Percentiles rank a stretch among this genome's conserved stretches.
Conservation (phyloP, 2,113 vertebrate species). For the Corythornis cristatus region DNA sequence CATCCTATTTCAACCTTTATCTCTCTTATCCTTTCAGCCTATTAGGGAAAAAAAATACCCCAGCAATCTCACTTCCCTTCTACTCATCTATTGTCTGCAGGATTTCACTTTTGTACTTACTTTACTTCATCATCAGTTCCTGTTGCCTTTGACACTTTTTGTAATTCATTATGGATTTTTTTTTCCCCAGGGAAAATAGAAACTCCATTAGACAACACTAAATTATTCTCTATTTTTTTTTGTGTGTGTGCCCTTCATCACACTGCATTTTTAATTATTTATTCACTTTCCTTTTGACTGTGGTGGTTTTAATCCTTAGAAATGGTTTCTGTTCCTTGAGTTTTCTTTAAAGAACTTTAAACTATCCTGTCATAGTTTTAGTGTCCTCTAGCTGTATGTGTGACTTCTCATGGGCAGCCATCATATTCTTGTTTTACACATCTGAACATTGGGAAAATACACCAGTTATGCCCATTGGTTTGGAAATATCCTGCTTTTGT, state of each 20-base stretch:
- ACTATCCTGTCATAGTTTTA: not conserved
- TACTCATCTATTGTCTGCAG: conserved; percentile 9
- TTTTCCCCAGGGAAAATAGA: not conserved
- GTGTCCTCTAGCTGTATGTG: not conserved
- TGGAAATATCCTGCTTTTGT: not conserved
- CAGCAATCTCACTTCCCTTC: not conserved
- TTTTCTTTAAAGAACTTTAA: not conserved
- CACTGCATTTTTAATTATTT: not conserved
- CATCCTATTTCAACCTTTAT: not conserved
- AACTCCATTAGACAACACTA: not conserved
- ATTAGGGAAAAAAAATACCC: not conserved
- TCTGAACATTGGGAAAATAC: not conserved
- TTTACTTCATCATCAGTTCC: conserved; percentile 11
- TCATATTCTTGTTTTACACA: not conserved
- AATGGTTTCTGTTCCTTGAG: not conserved
- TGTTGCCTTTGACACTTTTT: not conserved
- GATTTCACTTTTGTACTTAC: not conserved
- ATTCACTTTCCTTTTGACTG: not conserved
- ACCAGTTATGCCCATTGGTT: not conserved
- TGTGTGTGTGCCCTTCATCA: not conserved
- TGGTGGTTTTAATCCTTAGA: not conserved
- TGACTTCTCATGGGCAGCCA: not conserved
- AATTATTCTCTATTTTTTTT: not conserved
- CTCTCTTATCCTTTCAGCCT: not conserved
- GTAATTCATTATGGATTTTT: not conserved